Base-by-base conservation (phyloP, 2,888 invertebrate genomes). In the Osedax frankpressi region DNA sequence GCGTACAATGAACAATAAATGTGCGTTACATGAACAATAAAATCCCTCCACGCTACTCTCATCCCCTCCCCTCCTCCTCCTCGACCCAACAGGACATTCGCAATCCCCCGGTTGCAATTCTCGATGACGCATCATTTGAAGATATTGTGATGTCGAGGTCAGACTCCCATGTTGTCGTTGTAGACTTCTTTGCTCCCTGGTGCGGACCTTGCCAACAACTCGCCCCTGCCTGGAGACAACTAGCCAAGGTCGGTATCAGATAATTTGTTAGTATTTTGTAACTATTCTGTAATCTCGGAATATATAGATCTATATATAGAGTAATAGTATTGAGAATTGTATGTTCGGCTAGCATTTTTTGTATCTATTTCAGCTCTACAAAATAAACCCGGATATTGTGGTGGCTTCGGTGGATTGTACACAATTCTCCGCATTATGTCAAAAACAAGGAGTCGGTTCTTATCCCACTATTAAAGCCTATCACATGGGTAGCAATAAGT, bases 141-240 rank as follows among this genome's bases (percentile, higher is more conserved):
- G 78, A 83, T 26, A 81, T 80, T 26, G 86, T 91, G 30, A 82
- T 84, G 19, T 83, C 86, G 28, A 88, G 89, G 79, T 84, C 85
- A 1, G 80, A 81, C 6, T 85, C 86, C 69, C 87, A 88, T 75
- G 82, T 90, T 2, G 90, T 89, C 89, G 81, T 89, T 28, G 88
- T 91, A 1, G 90, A 90, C 84, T 91, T 88, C 83, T 90, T 87
- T 81, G 89, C 89, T 14, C 89, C 90, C 0, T 90, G 90, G 90
- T 91, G 91, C 84, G 89, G 88, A 1, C 90, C 90, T 0, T 91
- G 91, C 81, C 89, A 89, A 79, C 87, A 88, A 80, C 84, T 91
- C 76, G 87, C 88, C 11, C 88, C 89, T 0, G 88, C 90, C 78
- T 90, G 89, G 88, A 86, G 89, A 63, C 86, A 86, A 80, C 84